Evolutionary conservation across 1,140 invertebrate species (phyloP), one percentile per base, ranked within the genome.

Genomic region (Colletes gigas): DNA sequence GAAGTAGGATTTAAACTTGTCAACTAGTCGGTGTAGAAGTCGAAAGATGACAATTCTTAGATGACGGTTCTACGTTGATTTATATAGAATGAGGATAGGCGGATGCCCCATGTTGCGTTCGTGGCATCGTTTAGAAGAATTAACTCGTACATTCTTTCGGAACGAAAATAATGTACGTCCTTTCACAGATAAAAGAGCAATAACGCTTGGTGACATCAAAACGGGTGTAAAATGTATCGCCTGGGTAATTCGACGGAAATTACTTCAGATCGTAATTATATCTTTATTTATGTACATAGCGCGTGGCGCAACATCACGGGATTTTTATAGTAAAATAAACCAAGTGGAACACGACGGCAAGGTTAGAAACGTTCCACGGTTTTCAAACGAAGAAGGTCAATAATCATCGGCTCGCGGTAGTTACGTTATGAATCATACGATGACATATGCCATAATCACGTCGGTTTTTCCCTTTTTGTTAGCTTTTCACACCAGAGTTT

Each of bases 191-290:
- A 41, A 54, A 65, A 19, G n/a, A 83, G 62, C 30, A 79, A 59
- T 17, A 59, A 21, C 62, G 73, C 63, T 77, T 55, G 41, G 17
- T 47, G 41, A 62, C 54, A 68, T 72, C 41, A 52, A 59, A 60
- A 69, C 14, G 41, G 14, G 67, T 67, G 62, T 75, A 78, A 78
- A 84, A 82, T 72, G 52, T 80, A 63, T 85, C 50, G 19, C 66
- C 41, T 12, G 14, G 30, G 47, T 9, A 74, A 60, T 80, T 68
- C 74, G 17, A 12, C 59, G 47, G 15, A 84, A 87, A 88, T 84
- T 87, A 59, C 65, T 88, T 88, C 76, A 85, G 69, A 74, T 86
- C 41, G 69, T 81, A 57, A 86, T 87, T 87, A 84, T 39, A 14
- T 57, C 39, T 68, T 57, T 41, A 67, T 75, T 55, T 72, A 67